A percentile compares a stretch with the other conserved stretches of the same genome.
phyloP scores from a whole-genome alignment of 1,140 invertebrate species.

The Thaumatotibia leucotreta region DNA sequence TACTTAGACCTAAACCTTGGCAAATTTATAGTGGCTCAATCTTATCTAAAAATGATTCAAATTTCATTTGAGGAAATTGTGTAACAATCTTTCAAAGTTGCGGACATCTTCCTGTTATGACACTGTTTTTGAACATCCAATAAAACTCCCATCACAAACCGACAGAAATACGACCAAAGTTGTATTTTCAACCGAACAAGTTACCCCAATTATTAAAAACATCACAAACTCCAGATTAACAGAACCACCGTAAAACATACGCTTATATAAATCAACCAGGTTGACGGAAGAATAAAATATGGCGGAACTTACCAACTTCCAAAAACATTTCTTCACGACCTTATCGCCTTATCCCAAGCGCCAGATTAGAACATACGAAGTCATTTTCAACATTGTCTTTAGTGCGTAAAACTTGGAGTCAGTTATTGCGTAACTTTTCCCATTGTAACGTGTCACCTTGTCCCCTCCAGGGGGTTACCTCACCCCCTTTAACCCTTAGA shows the following conservation, averaged over 20 bases:
- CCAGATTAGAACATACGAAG: slow-evolving; percentile 16
- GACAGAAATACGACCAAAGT: neutral
- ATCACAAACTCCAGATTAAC: neutral
- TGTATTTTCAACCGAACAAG: neutral
- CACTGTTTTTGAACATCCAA: no score
- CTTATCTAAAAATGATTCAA: no score
- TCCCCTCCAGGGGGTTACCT: neutral
- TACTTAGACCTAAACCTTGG: no score
- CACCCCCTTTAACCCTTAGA: slow-evolving; percentile 18
- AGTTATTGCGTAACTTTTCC: slow-evolving; percentile 48
- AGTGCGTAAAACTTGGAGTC: slow-evolving; percentile 28
- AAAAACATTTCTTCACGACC: slow-evolving; percentile 8
- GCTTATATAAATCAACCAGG: slow-evolving; percentile 38
- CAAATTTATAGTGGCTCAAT: no score
- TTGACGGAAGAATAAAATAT: slow-evolving; percentile 31
- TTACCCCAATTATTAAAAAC: neutral
- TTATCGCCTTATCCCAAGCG: slow-evolving; percentile 21
- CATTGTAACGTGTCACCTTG: slow-evolving; percentile 41
- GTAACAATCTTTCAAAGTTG: no score
- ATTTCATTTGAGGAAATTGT: no score
- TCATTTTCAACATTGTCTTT: slow-evolving; percentile 14
- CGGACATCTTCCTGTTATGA: no score
- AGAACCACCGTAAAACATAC: neutral
- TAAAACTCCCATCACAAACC: neutral
- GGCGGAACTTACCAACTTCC: neutral